Conservation (phyloP, 2,888 invertebrate species). For the Alloscopus bannaensis region DNA sequence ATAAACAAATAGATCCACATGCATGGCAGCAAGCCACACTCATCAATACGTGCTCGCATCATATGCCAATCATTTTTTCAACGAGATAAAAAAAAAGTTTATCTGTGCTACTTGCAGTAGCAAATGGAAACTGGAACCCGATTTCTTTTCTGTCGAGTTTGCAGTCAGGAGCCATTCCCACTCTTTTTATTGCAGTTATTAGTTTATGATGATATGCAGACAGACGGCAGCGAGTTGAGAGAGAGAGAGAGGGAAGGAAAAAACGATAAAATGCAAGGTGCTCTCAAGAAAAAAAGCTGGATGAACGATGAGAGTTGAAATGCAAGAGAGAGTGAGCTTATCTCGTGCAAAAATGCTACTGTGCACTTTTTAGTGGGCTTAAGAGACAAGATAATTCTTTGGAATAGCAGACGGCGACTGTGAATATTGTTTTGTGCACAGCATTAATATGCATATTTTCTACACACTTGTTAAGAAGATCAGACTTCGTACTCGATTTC, state of each 20-base stretch:
- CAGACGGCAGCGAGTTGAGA: too few species aligned
- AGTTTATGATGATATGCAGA: conserved; percentile 52
- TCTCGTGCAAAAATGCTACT: conserved; percentile 31
- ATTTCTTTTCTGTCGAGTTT: not conserved
- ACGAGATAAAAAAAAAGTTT: not conserved
- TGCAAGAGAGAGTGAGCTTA: not conserved
- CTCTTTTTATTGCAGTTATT: conserved; percentile 47
- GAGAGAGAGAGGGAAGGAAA: too few species aligned
- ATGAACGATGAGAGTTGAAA: not conserved
- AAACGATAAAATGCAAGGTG: conserved; percentile 42
- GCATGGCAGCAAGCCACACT: not conserved
- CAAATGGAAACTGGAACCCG: conserved; percentile 30
- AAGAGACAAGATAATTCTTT: not conserved
- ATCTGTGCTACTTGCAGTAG: conserved; percentile 14
- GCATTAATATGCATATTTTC: not conserved
- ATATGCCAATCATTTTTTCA: conserved; percentile 35
- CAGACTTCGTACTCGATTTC: too few species aligned
- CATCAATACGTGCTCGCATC: conserved; percentile 13
- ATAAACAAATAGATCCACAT: conserved; percentile 29
- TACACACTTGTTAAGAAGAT: conserved; percentile 13
- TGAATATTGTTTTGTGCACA: not conserved
- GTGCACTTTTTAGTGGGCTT: conserved; percentile 4
- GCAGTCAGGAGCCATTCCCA: conserved; percentile 28
- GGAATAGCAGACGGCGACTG: conserved; percentile 12
- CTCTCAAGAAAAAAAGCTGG: conserved; percentile 3